A percentile compares a stretch with the other conserved stretches of the same genome.
These are phyloP conservation scores for Anhinga anhinga DNA, from an alignment of 2,113 vertebrate genomes.

Conservation along the genomic window DNA sequence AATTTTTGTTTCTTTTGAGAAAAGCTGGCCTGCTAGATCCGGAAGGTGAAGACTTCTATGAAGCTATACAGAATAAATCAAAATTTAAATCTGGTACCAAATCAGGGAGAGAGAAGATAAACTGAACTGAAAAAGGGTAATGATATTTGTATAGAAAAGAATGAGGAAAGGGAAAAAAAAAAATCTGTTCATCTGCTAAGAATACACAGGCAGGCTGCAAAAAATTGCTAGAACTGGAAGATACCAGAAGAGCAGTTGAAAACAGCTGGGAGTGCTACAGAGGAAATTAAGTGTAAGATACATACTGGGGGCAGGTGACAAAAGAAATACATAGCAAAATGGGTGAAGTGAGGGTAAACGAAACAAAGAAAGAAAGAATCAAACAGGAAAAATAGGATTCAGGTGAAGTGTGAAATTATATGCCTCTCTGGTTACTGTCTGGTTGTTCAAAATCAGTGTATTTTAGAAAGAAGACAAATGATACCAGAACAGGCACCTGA, in stretches of 20 bases:
- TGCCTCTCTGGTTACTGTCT: background rate
- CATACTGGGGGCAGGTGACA: background rate
- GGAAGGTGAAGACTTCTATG: background rate
- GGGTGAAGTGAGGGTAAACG: background rate
- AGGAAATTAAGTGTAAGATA: background rate
- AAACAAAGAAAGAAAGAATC: background rate
- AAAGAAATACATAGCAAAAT: background rate
- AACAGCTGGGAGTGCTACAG: background rate
- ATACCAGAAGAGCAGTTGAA: background rate
- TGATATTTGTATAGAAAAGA: background rate
- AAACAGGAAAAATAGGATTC: background rate
- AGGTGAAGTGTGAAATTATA: background rate
- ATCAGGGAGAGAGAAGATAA: background rate
- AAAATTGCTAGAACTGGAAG: background rate
- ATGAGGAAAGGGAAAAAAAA: background rate
- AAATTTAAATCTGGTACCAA: background rate
- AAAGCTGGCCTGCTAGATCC: background rate
- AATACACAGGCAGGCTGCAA: background rate
- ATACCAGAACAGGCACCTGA: background rate
- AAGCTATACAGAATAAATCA: background rate
- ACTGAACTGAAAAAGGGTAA: background rate
- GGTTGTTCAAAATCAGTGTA: background rate
- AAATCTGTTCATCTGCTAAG: background rate
- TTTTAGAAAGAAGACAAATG: background rate
- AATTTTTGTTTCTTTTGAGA: background rate